Conservation (phyloP, 1,140 invertebrate species). For the Temnothorax longispinosus region DNA sequence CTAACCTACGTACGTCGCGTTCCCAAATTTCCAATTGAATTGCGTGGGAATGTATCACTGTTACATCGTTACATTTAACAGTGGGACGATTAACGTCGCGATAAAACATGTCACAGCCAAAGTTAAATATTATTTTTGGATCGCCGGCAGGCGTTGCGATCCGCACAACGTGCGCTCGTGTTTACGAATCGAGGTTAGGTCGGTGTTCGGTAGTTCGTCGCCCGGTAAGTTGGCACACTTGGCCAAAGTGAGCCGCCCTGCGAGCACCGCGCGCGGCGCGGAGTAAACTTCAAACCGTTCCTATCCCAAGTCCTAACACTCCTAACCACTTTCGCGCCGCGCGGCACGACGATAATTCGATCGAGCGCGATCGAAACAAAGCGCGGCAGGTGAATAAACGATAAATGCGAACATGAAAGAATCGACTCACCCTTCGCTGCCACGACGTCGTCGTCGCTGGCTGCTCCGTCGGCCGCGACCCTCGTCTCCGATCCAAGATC, state of each 20-base stretch:
- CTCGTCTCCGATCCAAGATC: not conserved
- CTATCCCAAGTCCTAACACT: no score
- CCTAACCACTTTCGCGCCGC: not conserved
- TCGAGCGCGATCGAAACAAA: not conserved
- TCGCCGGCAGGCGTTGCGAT: not conserved
- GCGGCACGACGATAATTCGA: not conserved
- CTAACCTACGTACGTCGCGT: not conserved
- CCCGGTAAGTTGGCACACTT: conserved; percentile 7
- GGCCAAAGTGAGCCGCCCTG: not conserved
- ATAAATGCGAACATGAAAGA: not conserved
- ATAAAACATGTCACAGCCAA: not conserved
- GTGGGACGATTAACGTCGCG: not conserved
- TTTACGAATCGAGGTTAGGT: not conserved
- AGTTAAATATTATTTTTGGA: not conserved
- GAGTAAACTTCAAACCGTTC: not conserved
- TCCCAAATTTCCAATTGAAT: not conserved
- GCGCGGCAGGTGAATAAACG: no score
- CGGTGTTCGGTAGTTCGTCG: not conserved
- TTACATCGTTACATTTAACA: not conserved
- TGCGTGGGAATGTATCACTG: not conserved
- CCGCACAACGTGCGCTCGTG: not conserved
- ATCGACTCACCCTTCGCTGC: not conserved
- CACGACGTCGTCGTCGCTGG: not conserved
- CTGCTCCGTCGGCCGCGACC: not conserved
- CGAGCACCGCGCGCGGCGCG: not conserved